Evolutionary conservation across 1,140 invertebrate genomes (phyloP), one percentile per base, ranked within the genome.

Genomic region (Apis laboriosa): DNA sequence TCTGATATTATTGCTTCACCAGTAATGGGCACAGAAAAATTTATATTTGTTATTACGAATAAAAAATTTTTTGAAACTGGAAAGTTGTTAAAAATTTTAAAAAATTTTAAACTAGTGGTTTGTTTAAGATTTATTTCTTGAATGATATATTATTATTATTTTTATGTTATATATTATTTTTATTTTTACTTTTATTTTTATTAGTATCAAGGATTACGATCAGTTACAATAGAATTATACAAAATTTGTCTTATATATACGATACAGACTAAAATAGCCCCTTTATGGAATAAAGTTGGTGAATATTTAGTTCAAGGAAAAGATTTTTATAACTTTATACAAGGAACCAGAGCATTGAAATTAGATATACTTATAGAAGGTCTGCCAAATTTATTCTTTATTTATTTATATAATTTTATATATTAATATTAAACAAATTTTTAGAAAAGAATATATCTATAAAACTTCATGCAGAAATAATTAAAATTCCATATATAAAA

Each of bases 251-350:
- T 93, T 28, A 84, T 82, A 19, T 91, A 91, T 70, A 90, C 89
- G 0, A 81, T 92, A 73, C 80, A 90, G 58, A 84, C 87, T 28
- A 90, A 85, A 53, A 49, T 92, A 63, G 84, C 89, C 55, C 91
- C 92, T 8, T 55, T 56, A 19, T 93, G 92, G 92, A 92, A 92
- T 79, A 90, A 88, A 76, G 86, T 92, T 58, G 91, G 81, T 9
- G 70, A 78, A 24, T 90, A 88, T 61, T 88, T 90, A 49, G 77
- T 93, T 51, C 71, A 77, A 51, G 91, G 91, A n/a, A 83, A 83
- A 61, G n/a, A 92, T 76, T 92, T 92, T 80, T 83, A 91, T 28
- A 77, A 77, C 13, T 82, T 83, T 9, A 72, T 75, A 43, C 67
- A 75, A 53, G 72, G 49, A 49, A 60, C 87, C 53, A 79, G 88